These are phyloP conservation scores for Lamproptera curius DNA, from an alignment of 2,888 invertebrate genomes.

Conservation along the genomic window DNA sequence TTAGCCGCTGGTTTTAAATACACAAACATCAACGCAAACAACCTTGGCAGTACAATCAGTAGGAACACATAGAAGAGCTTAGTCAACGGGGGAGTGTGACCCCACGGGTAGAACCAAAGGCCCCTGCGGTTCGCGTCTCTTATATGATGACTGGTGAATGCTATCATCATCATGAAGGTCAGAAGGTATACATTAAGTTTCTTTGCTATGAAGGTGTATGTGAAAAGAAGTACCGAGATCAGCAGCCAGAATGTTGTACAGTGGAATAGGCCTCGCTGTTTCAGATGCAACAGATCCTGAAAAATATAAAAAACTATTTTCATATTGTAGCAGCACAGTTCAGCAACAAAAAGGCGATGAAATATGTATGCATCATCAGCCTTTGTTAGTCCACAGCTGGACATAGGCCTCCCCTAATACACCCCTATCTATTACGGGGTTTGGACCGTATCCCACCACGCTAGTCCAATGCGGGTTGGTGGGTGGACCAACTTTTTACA, in stretches of 20 bases:
- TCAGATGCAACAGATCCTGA: constrained; percentile 51
- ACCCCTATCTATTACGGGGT: too few relatives aligned
- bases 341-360: too few relatives aligned
- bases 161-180: constrained; percentile 50
- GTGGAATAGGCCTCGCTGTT: constrained; percentile 56
- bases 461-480: too few relatives aligned
- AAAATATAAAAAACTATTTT: too few relatives aligned
- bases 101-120: constrained; percentile 58
- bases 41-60: constrained; percentile 41
- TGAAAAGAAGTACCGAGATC: constrained; percentile 34
- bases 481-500: too few relatives aligned
- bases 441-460: too few relatives aligned
- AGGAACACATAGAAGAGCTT: constrained; percentile 45
- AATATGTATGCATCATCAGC: too few relatives aligned
- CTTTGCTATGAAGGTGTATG: constrained; percentile 43
- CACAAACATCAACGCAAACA: constrained; percentile 39
- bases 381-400: too few relatives aligned
- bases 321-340: too few relatives aligned
- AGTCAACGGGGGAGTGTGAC: constrained; percentile 46
- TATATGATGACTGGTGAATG: constrained; percentile 56
- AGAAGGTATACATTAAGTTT: constrained; percentile 45
- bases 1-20: constrained; percentile 32
- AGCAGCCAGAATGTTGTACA: constrained; percentile 55
- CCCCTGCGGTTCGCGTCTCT: constrained; percentile 59
- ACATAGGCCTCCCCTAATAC: too few relatives aligned